These are phyloP conservation scores for Halcyon chelicuti DNA, from an alignment of 2,797 vertebrate genomes.

Conservation along the genomic window DNA sequence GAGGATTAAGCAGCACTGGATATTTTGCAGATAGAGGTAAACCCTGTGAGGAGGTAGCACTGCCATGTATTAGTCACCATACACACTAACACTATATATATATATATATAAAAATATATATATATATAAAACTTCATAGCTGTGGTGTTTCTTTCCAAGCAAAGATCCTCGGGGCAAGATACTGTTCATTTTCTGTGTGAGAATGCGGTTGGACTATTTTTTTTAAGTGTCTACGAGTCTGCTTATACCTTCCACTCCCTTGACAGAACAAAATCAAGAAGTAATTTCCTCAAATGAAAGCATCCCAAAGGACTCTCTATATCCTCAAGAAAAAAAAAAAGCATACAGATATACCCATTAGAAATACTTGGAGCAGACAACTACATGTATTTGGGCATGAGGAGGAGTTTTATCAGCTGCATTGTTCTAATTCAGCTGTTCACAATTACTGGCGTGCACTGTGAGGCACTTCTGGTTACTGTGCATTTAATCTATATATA, in stretches of 20 bases:
- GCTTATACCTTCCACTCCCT: neutral
- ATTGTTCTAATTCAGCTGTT: slow-evolving; percentile 39
- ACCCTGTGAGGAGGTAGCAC: neutral
- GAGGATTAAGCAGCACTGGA: neutral
- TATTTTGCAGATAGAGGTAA: neutral
- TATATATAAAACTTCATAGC: neutral
- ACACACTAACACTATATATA: neutral
- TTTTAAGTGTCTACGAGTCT: neutral
- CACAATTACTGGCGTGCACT: neutral
- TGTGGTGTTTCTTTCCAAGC: neutral
- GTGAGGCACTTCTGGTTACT: neutral
- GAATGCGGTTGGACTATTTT: neutral
- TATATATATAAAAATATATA: too few species aligned
- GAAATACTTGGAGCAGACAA: neutral
- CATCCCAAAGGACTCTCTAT: neutral
- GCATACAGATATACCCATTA: neutral
- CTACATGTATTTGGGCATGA: neutral
- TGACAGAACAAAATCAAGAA: neutral
- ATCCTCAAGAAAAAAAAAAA: neutral
- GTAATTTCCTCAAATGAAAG: neutral
- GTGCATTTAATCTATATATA: slow-evolving; percentile 33
- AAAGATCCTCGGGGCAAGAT: neutral
- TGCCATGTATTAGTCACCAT: accelerated
- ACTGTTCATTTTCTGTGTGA: neutral
- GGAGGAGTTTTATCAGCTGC: slow-evolving; percentile 1